Base-by-base conservation (phyloP, 2,888 invertebrate genomes). In the Dendrolimus pini region DNA sequence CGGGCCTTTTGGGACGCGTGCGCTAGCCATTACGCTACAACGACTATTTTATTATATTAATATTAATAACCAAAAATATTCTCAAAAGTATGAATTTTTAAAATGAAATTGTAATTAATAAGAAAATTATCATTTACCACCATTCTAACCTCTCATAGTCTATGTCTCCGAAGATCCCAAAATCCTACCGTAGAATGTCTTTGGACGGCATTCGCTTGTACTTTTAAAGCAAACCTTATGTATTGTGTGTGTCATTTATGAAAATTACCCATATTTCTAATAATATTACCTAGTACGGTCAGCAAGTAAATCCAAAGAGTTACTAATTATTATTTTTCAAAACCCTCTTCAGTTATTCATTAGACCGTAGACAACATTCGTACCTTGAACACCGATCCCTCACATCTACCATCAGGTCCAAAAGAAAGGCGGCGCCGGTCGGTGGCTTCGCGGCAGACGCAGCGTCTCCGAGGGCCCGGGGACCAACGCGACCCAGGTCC, bases 401-500 rank as follows among this genome's bases (percentile, higher is more conserved):
- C 47, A 8, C 12, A 47, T 47, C 68, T 60, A 65, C 65, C 66
- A 62, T 82, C 30, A 89, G 89, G 76, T 83, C 41, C 86, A 83
- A 63, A 89, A 89, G 78, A 89, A 86, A 64, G 73, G 76, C 52
- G 77, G 80, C 56, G 71, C 73, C 12, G 75, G 82, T 2, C 76
- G 86, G 55, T 90, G 90, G 89, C 77, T 89, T 57, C 78, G 89
- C 10, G 75, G 87, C 0, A 79, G 90, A 0, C 75, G 89, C 8
- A 88, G 87, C 67, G 77, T 87, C 2, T 89, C 89, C 41, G 89
- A 88, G 52, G 82, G 80, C 7, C 71, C 77, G 1, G 65, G 69
- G 0, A 57, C 74, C 2, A 63, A 81, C 0, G 78, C 82, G 1
- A 78, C 79, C 0, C 87, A 86, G 61, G 86, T 88, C 53, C 78